Evolutionary conservation across 1,140 invertebrate genomes (phyloP).

Genomic region (Sitodiplosis mosellana): DNA sequence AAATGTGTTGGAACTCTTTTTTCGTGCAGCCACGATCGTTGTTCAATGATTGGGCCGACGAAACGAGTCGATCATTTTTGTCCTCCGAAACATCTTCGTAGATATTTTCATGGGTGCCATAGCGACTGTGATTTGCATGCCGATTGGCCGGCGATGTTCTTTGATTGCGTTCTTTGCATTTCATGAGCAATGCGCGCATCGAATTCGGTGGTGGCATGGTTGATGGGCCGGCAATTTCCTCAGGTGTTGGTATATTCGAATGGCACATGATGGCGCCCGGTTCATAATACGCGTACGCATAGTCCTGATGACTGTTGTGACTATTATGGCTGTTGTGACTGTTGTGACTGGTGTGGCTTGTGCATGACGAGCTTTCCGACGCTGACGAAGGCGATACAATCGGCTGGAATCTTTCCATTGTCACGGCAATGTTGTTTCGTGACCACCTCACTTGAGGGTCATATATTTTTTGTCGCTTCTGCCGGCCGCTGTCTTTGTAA

Average conservation of each 20-base stretch:
- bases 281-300: constrained; percentile 64
- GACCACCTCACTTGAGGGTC: constrained; percentile 1
- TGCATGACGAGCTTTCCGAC: constrained; percentile 3
- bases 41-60: constrained; percentile 34
- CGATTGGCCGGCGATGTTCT: constrained; percentile 13
- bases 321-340: no score
- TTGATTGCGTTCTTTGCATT: constrained; percentile 16
- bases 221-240: constrained; percentile 19
- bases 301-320: neutral
- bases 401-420: constrained; percentile 32
- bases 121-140: constrained; percentile 56
- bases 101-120: constrained; percentile 71
- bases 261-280: constrained; percentile 32
- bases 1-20: constrained; percentile 61
- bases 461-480: neutral
- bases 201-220: constrained; percentile 24
- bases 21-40: constrained; percentile 44
- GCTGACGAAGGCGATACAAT: constrained; percentile 5
- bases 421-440: constrained; percentile 31
- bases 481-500: neutral
- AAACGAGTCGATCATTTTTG: constrained; percentile 31
- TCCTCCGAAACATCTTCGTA: constrained; percentile 66
- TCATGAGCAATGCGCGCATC: constrained; percentile 19
- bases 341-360: constrained; percentile 1
- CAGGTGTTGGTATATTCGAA: constrained; percentile 39